phyloP scores from a whole-genome alignment of 2,797 vertebrate genomes.

The Smutsia gigantea region DNA sequence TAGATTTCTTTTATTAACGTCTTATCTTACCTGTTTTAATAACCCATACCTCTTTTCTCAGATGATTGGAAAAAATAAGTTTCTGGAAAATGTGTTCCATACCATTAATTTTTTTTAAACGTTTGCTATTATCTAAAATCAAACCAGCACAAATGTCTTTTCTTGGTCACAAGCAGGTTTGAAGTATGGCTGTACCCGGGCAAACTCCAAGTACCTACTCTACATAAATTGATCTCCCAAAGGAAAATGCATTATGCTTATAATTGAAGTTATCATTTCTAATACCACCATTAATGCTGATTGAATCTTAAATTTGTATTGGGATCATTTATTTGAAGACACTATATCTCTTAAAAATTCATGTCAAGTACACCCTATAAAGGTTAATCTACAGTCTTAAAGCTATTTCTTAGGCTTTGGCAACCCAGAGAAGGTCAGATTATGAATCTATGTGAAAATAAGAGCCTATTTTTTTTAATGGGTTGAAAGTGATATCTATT shows the following conservation, averaged over 20 bases:
- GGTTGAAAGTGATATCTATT: background rate
- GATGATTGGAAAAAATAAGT: conserved; percentile 22
- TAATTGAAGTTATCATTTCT: conserved; percentile 80
- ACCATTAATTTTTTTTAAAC: conserved; percentile 55
- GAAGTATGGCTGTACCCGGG: conserved; percentile 67
- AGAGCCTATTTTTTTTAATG: conserved; percentile 54
- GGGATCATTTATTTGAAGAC: conserved; percentile 76
- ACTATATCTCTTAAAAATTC: conserved; percentile 78
- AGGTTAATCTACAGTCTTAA: conserved; percentile 76
- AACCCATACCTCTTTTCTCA: background rate
- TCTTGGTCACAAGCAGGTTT: conserved; percentile 55
- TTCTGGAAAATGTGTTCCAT: conserved; percentile 58
- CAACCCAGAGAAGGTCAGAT: conserved; percentile 70
- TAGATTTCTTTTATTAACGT: background rate
- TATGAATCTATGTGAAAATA: conserved; percentile 70
- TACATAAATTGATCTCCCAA: conserved; percentile 80
- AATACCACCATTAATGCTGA: conserved; percentile 81
- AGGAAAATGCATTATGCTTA: conserved; percentile 76
- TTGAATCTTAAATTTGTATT: conserved; percentile 81
- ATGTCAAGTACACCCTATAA: conserved; percentile 69
- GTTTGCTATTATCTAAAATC: conserved; percentile 70
- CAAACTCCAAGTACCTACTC: conserved; percentile 74
- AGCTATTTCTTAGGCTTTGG: conserved; percentile 73
- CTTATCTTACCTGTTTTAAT: conserved; percentile 46
- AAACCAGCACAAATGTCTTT: conserved; percentile 54